Base-by-base conservation (phyloP, 35 echinoderm and acorn worm genomes). In the Ophiothrix spiculata region DNA sequence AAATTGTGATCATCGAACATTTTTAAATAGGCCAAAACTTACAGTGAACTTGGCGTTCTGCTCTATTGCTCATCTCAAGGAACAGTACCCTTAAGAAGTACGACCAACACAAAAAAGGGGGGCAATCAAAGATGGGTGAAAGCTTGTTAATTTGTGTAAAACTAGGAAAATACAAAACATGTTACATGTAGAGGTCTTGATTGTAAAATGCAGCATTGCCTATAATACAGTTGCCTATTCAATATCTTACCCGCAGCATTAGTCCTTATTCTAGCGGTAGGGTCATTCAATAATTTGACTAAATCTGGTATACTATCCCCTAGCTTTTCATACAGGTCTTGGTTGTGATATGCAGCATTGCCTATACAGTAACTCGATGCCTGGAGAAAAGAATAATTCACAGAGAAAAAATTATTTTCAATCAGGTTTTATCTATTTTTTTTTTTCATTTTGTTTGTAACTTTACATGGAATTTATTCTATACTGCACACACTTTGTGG, bases 261-360 rank as follows among this genome's bases (percentile, higher is more conserved):
- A 28, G 89, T 91, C 37, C 92, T 88, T 36, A 87, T 99, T 79
- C 92, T 94, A 38, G 89, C 89, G 35, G 88, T 77, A 37, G 88
- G 83, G 60, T 99, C 96, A 56, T 82, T 80, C 3, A 99, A 78
- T 1, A 99, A 76, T 56, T 99, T 81, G 33, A 94, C 92, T 12
- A 99, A 92, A 75, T 81, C 80, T 83, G 92, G 91, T 17, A 99
- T 94, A 81, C 76, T 89, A 80, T 63, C 40, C 1, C 76, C 75
- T 6, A 99, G 84, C 32, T 80, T 83, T 40, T 86, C 40, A 28
- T 99, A 99, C 40, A 99, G 78, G 31, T 93, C 92, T 39, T 81
- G 89, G 56, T 46, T 89, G 75, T 99, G 96, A 73, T 94, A 99
- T 17, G 96, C 96, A 35, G 96, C 96, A 90, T 99, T 99, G 34